These are phyloP conservation scores for Panopea generosa DNA, from an alignment of 2,888 invertebrate species.

Conservation along the genomic window DNA sequence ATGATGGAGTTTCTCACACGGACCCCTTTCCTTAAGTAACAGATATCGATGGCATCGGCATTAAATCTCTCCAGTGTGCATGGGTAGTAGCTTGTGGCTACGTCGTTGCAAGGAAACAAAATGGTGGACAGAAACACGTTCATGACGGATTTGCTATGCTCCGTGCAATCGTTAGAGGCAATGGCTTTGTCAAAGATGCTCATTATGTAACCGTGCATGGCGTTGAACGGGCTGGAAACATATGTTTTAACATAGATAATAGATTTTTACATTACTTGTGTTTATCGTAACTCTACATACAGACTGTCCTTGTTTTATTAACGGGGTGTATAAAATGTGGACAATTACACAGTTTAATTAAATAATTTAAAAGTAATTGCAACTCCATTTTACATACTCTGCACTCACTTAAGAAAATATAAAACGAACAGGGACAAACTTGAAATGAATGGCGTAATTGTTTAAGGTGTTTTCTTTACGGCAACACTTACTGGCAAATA, in stretches of 20 bases:
- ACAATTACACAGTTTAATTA: too few relatives aligned
- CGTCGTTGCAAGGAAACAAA: constrained; percentile 42
- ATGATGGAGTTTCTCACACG: constrained; percentile 33
- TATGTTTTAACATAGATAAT: not conserved
- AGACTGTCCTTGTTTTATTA: too few relatives aligned
- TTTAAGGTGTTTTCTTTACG: too few relatives aligned
- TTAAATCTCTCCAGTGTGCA: constrained; percentile 37
- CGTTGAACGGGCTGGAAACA: constrained; percentile 24
- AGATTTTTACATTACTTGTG: too few relatives aligned
- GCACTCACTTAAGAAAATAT: too few relatives aligned
- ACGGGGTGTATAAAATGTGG: too few relatives aligned
- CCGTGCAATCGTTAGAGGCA: constrained; percentile 20
- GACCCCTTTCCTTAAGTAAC: constrained; percentile 41
- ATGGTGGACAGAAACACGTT: constrained; percentile 37
- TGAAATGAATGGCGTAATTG: too few relatives aligned
- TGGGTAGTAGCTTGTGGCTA: constrained; percentile 43
- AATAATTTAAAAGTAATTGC: too few relatives aligned
- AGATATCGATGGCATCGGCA: constrained; percentile 20
- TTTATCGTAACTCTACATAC: too few relatives aligned
- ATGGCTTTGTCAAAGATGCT: constrained; percentile 23
- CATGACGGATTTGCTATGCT: constrained; percentile 18
- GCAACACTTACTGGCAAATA: too few relatives aligned
- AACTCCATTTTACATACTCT: too few relatives aligned
- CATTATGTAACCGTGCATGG: constrained; percentile 16
- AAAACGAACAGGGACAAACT: too few relatives aligned